Base-by-base conservation (phyloP, 2,797 vertebrate species). In the Kryptopterus vitreolus region DNA sequence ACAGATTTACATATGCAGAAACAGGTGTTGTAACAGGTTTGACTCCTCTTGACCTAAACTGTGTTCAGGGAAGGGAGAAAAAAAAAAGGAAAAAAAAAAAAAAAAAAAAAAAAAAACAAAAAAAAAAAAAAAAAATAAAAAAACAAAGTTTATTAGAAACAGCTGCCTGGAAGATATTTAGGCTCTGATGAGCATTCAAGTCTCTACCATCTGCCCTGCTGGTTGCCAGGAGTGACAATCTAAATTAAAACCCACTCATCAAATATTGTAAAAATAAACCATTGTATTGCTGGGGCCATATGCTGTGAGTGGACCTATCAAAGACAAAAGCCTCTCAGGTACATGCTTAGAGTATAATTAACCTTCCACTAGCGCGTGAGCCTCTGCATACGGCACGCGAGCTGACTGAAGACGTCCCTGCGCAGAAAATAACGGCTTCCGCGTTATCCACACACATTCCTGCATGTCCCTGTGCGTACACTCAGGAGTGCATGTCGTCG, bases 21-120 rank as follows among this genome's bases (percentile, higher is more conserved):
- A 93, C 95, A 98, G 96, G 95, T 98, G 96, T 92, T 94, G 86
- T 93, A 96, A 96, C 95, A 98, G 95, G 95, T 96, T 97, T 95
- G 94, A 94, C 87, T 96, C 93, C 91, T 94, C 92, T 94, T 96
- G 94, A 98, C 95, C 95, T 90, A 86, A 94, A 91, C 89, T 85
- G 87, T 87, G 89, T 92, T 92, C 79, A 81, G 78, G 53, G 71
- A 68, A 38, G 78, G 81, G 78, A 83, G 87, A 57, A 79, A 63
- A 76, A 48, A 33, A 53, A 53, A 76, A 48, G 29, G 53, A 53
- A 76, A 79, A 72, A 75, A 57, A 75, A 53, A 35, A 69, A 69
- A 77, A 83, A 81, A 74, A 62, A 13, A 59, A 33, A 62, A 58
- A 78, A 77, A 3, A 65, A 74, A 76, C 79, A 70, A 92, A 89